Conservation (phyloP, 2,113 vertebrate genomes). For the Poeciliopsis prolifica region DNA sequence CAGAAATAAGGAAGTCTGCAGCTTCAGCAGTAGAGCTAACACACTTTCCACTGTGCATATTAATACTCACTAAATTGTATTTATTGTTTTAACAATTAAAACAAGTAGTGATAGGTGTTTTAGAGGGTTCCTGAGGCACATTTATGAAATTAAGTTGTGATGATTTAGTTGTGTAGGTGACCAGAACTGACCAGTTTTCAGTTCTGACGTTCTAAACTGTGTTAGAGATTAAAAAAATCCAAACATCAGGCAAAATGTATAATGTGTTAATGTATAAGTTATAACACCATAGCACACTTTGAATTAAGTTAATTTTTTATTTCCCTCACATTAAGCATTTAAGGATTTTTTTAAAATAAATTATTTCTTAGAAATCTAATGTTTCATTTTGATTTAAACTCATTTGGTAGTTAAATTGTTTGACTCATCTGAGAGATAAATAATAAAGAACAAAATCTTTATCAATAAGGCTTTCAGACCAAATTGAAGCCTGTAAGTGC, state of each 20-base stretch:
- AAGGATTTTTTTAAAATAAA: background rate
- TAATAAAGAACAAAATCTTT: background rate
- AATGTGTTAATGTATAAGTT: background rate
- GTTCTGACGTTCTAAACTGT: no score
- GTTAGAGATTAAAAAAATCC: background rate
- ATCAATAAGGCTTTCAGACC: background rate
- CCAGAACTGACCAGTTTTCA: no score
- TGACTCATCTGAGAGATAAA: background rate
- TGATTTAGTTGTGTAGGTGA: no score
- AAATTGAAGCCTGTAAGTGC: slow-evolving; percentile 5
- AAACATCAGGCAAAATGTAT: background rate
- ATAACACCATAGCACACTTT: background rate
- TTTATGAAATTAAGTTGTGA: no score
- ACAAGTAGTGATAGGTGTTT: no score
- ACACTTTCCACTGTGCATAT: no score
- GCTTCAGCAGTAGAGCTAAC: no score
- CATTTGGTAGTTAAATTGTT: background rate
- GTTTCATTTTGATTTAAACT: background rate
- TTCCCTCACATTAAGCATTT: background rate
- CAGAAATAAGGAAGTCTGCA: no score
- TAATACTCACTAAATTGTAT: no score
- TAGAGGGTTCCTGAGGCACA: no score
- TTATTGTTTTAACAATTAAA: no score
- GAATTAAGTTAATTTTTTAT: background rate
- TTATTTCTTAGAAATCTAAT: background rate